Conservation (phyloP, 2,797 vertebrate species). For the Chelon auratus region DNA sequence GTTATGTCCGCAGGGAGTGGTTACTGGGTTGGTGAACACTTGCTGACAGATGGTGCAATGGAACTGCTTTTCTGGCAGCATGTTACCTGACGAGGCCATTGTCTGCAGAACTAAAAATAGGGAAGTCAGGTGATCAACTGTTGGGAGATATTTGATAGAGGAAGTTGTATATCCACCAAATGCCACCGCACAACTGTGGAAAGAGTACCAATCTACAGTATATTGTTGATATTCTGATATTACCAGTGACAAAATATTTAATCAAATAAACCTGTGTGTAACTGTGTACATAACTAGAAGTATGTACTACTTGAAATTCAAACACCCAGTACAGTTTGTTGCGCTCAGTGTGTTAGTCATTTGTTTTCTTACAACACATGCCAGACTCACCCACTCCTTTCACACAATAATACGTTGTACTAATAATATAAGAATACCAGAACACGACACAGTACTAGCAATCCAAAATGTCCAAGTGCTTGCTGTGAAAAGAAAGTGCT, state of each 20-base stretch:
- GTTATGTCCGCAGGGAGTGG: constrained; percentile 82
- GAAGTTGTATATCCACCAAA: constrained; percentile 11
- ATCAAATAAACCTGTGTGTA: too few species aligned
- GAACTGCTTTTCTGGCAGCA: constrained; percentile 73
- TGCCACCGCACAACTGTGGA: neutral
- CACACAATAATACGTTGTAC: neutral
- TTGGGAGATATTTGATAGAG: neutral
- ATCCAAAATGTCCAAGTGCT: too few species aligned
- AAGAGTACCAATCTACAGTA: neutral
- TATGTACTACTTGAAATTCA: neutral
- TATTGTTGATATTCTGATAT: neutral
- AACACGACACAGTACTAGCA: neutral
- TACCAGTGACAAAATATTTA: neutral
- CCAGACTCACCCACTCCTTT: constrained; percentile 39
- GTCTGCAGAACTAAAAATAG: constrained; percentile 2
- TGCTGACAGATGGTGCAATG: constrained; percentile 76
- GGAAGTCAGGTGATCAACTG: constrained; percentile 16
- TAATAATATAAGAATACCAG: neutral
- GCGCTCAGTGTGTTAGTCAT: constrained; percentile 14
- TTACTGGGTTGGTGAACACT: constrained; percentile 74
- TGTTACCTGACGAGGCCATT: constrained; percentile 38
- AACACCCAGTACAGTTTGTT: constrained; percentile 18
- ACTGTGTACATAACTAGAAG: neutral
- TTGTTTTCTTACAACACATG: neutral
- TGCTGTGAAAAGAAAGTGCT: neutral